Evolutionary conservation across 2,797 vertebrate genomes (phyloP), one percentile per base, ranked within the genome.

Genomic region (Sebastes kiyomatsui): DNA sequence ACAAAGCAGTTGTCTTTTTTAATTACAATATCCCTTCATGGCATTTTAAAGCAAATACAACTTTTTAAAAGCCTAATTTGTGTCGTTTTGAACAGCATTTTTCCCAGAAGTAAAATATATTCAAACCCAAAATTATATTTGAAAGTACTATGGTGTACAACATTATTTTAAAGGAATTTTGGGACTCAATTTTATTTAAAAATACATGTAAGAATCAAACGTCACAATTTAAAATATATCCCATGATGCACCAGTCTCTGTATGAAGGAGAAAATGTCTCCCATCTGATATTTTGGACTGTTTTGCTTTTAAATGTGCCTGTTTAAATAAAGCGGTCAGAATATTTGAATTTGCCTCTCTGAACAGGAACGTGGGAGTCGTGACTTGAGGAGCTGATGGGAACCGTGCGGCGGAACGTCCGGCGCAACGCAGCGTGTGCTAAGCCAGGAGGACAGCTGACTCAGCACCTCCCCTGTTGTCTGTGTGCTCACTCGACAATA

Each of bases 381-480:
- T 49, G 46, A 30, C 68, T 77, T 68, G 79, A 86, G 83, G 38
- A 86, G 62, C 18, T 27, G 78, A 73, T 92, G 90, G 85, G 87
- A 93, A 90, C 69, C 16, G 38, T 78, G 67, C 8, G 2, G 27
- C 10, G 32, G 81, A 81, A 60, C 70, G 75, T 80, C 59, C 4
- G 42, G 81, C 16, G 87, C 93, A 92, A 46, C 52, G 49, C 83
- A 93, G 87, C 87, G 35, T 94, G 88, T n/a, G 84, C 87, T 94
- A 90, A 95, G 64, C 77, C 81, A 66, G 82, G 82, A 75, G 59
- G 94, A 95, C 91, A 94, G 92, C 91, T 94, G 92, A 94, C 89
- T 95, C 92, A 93, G 92, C 93, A 82, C 87, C 87, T 90, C 85
- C 79, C 91, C 87, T 85, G 76, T 80, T 91, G 87, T 93, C 85